Evolutionary conservation across 53 echinoderm and acorn worm genomes (phyloP).

Genomic region (Pentamera pediparva): DNA sequence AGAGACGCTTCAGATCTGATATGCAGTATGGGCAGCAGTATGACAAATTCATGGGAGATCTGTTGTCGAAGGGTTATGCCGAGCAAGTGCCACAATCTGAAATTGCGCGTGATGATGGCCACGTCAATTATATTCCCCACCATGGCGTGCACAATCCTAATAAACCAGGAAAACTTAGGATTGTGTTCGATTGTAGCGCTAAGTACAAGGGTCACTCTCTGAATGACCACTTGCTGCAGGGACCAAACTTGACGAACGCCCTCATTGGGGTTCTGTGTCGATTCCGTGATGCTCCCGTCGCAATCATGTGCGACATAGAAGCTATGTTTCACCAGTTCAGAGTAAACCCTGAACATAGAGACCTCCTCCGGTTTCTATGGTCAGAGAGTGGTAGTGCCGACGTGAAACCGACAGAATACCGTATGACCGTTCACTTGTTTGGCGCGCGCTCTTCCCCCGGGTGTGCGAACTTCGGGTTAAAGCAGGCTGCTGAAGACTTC

Average conservation of each 20-base stretch:
- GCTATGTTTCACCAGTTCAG: slow-evolving; percentile 57
- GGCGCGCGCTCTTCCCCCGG: slow-evolving; percentile 57
- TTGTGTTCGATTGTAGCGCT: slow-evolving; percentile 12
- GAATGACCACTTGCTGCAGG: not conserved
- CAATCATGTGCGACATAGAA: slow-evolving; percentile 36
- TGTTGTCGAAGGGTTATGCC: slow-evolving; percentile 31
- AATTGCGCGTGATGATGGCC: not conserved
- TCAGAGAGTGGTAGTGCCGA: slow-evolving; percentile 46
- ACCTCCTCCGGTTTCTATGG: slow-evolving; percentile 67
- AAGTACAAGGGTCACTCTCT: not conserved
- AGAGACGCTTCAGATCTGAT: slow-evolving; percentile 29
- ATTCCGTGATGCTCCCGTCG: not conserved
- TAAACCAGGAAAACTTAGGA: not conserved
- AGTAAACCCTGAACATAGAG: slow-evolving; percentile 35
- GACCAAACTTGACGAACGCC: not conserved
- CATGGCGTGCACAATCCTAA: slow-evolving; percentile 51
- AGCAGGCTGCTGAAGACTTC: slow-evolving; percentile 42
- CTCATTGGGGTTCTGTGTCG: not conserved
- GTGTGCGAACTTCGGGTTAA: slow-evolving; percentile 50
- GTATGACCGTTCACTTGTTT: slow-evolving; percentile 67
- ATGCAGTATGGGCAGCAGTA: slow-evolving; percentile 27
- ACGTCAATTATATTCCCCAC: slow-evolving; percentile 19
- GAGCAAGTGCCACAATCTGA: slow-evolving; percentile 15
- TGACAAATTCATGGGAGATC: slow-evolving; percentile 34
- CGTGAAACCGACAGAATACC: slow-evolving; percentile 14